These are phyloP conservation scores for Arnoldichthys spilopterus DNA, from an alignment of 2,797 vertebrate species.

Conservation along the genomic window DNA sequence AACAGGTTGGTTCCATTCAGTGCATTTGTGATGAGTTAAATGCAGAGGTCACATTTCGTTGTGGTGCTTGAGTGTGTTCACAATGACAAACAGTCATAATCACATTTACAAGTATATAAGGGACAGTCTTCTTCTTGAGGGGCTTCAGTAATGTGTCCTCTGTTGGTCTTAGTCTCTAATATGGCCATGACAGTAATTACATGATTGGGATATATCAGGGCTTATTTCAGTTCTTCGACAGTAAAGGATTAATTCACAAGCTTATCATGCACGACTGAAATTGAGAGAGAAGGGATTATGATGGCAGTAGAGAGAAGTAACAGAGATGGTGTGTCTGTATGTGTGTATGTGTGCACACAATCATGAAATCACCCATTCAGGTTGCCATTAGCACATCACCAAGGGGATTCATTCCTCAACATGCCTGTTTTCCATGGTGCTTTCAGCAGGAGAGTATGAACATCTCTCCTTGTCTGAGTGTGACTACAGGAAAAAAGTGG, in stretches of 20 bases:
- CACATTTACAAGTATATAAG: no score
- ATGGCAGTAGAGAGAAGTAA: slow-evolving; percentile 29
- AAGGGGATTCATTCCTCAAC: slow-evolving; percentile 49
- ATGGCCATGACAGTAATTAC: slow-evolving; percentile 1
- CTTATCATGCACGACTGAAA: slow-evolving; percentile 47
- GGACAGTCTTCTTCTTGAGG: no score
- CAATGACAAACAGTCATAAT: no score
- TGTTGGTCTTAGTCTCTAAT: not conserved
- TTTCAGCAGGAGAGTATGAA: not conserved
- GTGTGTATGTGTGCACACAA: slow-evolving; percentile 2
- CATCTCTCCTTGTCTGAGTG: not conserved
- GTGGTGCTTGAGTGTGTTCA: no score
- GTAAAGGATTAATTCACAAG: slow-evolving; percentile 42
- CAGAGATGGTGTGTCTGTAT: not conserved
- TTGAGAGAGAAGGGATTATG: slow-evolving; percentile 43
- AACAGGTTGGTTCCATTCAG: no score
- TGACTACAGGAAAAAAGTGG: slow-evolving; percentile 8
- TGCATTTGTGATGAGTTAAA: no score
- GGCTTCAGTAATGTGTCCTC: not conserved
- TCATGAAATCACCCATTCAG: slow-evolving; percentile 54
- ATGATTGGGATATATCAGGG: not conserved
- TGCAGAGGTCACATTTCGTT: no score
- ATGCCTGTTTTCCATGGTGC: slow-evolving; percentile 22
- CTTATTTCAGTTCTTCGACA: slow-evolving; percentile 18
- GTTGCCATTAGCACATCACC: slow-evolving; percentile 37